These are phyloP conservation scores for Drosophila oshimai DNA, from an alignment of 1,140 invertebrate genomes.

Conservation along the genomic window DNA sequence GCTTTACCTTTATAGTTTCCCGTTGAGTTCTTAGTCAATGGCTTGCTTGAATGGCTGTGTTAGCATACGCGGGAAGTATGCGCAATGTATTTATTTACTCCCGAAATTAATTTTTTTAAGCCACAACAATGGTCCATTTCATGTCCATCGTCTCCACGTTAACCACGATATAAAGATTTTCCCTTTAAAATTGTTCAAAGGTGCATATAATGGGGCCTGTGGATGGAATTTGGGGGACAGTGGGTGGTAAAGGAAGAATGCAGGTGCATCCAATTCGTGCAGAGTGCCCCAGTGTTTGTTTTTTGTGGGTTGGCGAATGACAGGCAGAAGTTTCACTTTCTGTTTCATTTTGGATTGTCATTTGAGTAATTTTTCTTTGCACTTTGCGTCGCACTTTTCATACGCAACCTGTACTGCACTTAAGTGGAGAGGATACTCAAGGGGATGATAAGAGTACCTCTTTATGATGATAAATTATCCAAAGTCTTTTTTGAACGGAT, in stretches of 20 bases:
- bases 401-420: too few species aligned
- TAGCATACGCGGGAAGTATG: constrained; percentile 45
- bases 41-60: constrained; percentile 49
- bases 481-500: too few species aligned
- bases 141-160: constrained; percentile 4
- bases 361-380: too few species aligned
- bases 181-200: constrained; percentile 7
- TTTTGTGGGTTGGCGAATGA: too few species aligned
- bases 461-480: constrained; percentile 56
- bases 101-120: constrained; percentile 34
- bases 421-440: too few species aligned
- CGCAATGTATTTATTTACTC: constrained; percentile 61
- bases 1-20: neutral
- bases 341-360: constrained; percentile 68
- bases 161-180: constrained; percentile 43
- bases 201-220: neutral
- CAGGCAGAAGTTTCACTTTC: too few species aligned
- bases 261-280: constrained; percentile 70
- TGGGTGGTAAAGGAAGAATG: constrained; percentile 10
- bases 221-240: neutral
- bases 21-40: neutral
- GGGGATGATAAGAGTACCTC: too few species aligned
- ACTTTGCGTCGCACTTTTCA: too few species aligned
- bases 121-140: constrained; percentile 45
- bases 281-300: constrained; percentile 25